phyloP scores from a whole-genome alignment of 1,140 invertebrate species.

The Epicauta chinensis region DNA sequence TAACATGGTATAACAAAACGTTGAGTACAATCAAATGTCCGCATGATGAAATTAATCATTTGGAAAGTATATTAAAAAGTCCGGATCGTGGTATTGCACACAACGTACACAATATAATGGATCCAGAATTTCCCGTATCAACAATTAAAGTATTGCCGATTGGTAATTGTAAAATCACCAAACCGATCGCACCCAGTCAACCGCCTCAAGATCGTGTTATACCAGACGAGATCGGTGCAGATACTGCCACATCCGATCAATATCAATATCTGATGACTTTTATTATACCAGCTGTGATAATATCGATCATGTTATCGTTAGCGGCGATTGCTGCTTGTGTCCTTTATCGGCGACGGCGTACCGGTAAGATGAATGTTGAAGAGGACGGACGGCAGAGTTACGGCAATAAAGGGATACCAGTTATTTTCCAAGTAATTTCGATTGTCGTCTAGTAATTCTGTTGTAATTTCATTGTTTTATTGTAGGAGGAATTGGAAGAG shows the following conservation, averaged over 20 bases:
- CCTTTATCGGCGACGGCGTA: conserved; percentile 74
- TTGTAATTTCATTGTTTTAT: no score
- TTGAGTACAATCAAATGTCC: conserved; percentile 66
- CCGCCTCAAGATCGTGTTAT: conserved; percentile 23
- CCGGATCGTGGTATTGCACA: conserved; percentile 46
- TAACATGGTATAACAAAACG: conserved; percentile 76
- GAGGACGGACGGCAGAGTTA: conserved; percentile 68
- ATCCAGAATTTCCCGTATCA: conserved; percentile 70
- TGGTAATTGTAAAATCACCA: conserved; percentile 57
- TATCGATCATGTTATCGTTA: conserved; percentile 80
- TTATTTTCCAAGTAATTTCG: conserved; percentile 74
- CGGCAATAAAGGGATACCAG: conserved; percentile 84
- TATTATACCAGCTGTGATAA: conserved; percentile 83
- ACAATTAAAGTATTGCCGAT: conserved; percentile 63
- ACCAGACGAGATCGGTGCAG: conserved; percentile 22
- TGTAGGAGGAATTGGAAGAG: conserved; percentile 82
- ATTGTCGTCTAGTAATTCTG: no score
- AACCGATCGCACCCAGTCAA: conserved; percentile 29
- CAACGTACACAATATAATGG: conserved; percentile 64
- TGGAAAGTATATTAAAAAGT: conserved; percentile 63
- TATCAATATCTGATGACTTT: conserved; percentile 87
- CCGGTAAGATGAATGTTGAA: conserved; percentile 74
- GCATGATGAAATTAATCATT: conserved; percentile 60
- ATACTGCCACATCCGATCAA: conserved; percentile 27
- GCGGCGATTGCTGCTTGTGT: conserved; percentile 84